These are phyloP conservation scores for Chauna torquata DNA, from an alignment of 2,113 vertebrate species.

Conservation along the genomic window DNA sequence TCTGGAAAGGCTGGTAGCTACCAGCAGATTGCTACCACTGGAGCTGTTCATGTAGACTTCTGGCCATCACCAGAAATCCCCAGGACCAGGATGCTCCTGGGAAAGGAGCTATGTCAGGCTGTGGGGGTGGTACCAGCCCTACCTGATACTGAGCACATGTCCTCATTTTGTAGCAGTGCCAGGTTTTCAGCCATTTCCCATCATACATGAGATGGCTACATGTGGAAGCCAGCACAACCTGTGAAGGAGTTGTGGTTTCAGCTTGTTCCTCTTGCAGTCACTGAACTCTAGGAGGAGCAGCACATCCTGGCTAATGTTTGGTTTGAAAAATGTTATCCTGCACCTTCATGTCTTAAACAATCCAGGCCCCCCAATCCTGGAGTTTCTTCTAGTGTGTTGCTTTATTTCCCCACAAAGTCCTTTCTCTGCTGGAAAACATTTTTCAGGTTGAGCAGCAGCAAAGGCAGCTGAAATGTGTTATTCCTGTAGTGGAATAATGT, in stretches of 20 bases:
- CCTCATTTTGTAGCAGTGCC: neutral
- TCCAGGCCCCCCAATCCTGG: neutral
- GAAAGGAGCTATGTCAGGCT: neutral
- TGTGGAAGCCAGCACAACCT: neutral
- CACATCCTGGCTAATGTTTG: neutral
- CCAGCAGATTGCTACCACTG: neutral
- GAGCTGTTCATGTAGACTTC: neutral
- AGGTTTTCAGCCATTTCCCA: neutral
- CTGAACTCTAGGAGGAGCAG: neutral
- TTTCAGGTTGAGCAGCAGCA: neutral
- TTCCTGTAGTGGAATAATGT: conserved; percentile 53
- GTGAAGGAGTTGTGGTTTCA: neutral
- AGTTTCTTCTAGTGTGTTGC: neutral
- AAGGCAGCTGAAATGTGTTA: conserved; percentile 65
- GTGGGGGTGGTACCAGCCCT: neutral
- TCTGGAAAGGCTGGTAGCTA: neutral
- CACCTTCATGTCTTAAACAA: neutral
- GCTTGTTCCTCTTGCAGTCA: neutral
- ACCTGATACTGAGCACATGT: neutral
- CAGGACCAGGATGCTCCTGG: neutral
- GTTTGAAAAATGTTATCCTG: neutral
- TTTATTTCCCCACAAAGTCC: neutral
- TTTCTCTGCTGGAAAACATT: neutral
- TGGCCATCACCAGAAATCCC: neutral
- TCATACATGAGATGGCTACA: too few relatives aligned